Evolutionary conservation across 2,888 invertebrate genomes (phyloP).

Genomic region (Lycaena phlaeas): DNA sequence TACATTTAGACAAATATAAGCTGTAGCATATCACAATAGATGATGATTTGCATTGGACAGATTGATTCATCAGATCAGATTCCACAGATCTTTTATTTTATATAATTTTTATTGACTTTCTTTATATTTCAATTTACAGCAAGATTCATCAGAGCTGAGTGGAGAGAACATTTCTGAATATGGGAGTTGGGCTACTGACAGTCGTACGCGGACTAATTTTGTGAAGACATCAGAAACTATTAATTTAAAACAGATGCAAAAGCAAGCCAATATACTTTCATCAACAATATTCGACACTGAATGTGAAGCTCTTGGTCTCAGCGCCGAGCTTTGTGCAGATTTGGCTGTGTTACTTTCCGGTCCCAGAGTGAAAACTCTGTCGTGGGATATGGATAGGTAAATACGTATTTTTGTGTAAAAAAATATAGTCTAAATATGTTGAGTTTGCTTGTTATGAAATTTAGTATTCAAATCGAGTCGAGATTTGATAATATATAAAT

Average conservation of each 20-base stretch:
- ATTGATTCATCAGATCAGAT: too few species aligned
- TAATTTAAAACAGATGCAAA: slow-evolving; percentile 48
- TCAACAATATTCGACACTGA: slow-evolving; percentile 67
- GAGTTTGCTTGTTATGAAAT: too few species aligned
- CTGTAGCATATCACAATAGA: too few species aligned
- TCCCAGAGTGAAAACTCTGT: slow-evolving; percentile 79
- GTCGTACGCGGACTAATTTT: slow-evolving; percentile 55
- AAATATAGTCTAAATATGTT: too few species aligned
- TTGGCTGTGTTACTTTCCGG: slow-evolving; percentile 79
- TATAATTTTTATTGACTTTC: too few species aligned
- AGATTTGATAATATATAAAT: too few species aligned
- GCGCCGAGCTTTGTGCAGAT: slow-evolving; percentile 78
- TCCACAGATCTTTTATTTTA: too few species aligned
- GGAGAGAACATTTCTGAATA: slow-evolving; percentile 39
- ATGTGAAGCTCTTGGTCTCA: slow-evolving; percentile 77
- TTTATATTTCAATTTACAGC: slow-evolving; percentile 9
- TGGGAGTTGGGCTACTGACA: slow-evolving; percentile 61
- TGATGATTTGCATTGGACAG: too few species aligned
- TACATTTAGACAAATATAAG: too few species aligned
- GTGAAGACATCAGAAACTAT: slow-evolving; percentile 63
- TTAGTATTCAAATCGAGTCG: too few species aligned
- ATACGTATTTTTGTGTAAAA: too few species aligned
- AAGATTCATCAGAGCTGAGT: slow-evolving; percentile 38
- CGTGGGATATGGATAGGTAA: slow-evolving; percentile 77
- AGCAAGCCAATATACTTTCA: slow-evolving; percentile 70